Conservation (phyloP, 1,140 invertebrate species). For the Aradophagus sp. region DNA sequence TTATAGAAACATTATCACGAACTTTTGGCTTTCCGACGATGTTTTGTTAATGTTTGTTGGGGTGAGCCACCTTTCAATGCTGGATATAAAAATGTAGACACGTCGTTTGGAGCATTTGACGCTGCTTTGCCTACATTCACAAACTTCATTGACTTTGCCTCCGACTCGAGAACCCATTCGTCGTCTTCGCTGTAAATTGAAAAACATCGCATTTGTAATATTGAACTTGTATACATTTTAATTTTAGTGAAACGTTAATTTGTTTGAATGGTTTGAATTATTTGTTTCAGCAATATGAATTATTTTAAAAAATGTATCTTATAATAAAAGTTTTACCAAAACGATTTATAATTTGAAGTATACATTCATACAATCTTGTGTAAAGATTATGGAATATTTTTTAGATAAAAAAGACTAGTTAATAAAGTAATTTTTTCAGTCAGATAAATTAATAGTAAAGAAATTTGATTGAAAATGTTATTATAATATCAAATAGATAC, state of each 20-base stretch:
- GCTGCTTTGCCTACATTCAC: conserved; percentile 75
- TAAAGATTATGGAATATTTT: too few species aligned
- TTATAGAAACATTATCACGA: conserved; percentile 42
- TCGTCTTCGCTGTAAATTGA: conserved; percentile 75
- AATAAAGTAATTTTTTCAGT: too few species aligned
- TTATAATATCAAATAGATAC: conserved; percentile 58
- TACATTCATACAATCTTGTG: too few species aligned
- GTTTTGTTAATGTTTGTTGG: conserved; percentile 60
- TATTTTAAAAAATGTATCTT: too few species aligned
- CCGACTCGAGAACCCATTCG: conserved; percentile 78
- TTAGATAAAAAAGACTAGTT: too few species aligned
- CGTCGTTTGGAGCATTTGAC: conserved; percentile 66
- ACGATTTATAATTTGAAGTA: too few species aligned
- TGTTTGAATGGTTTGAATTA: too few species aligned
- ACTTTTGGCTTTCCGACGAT: conserved; percentile 68
- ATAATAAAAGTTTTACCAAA: too few species aligned
- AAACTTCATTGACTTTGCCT: conserved; percentile 74
- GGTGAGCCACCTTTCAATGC: conserved; percentile 60
- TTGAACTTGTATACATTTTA: too few species aligned
- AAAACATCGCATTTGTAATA: too few species aligned
- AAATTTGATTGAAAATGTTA: conserved; percentile 26
- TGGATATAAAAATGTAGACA: conserved; percentile 65
- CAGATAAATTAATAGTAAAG: conserved; percentile 13
- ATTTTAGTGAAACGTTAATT: too few species aligned
- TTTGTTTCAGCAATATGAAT: too few species aligned